These are phyloP conservation scores for Podiceps cristatus DNA, from an alignment of 2,113 vertebrate species.

Conservation along the genomic window DNA sequence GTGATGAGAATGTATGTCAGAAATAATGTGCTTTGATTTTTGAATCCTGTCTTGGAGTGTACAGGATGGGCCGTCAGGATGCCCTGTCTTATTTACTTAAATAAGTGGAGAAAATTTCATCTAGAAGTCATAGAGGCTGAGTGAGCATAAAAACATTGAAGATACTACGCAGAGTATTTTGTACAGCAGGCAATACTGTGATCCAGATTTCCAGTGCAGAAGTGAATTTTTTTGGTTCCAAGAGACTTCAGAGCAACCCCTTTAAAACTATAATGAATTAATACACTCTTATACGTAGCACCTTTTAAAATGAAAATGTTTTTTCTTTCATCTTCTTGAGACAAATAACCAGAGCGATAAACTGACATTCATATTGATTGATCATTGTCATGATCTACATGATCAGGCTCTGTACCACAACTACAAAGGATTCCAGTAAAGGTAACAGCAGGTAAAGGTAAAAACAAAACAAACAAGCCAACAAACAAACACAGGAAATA, in stretches of 20 bases:
- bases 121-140: not conserved
- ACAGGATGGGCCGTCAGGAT: not conserved
- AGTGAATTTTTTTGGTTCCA: not conserved
- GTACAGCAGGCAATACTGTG: not conserved
- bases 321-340: not conserved
- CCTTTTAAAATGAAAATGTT: not conserved
- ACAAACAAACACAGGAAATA: not conserved
- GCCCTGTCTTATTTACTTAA: not conserved
- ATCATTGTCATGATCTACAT: not conserved
- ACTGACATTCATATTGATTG: not conserved
- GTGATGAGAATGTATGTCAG: not conserved
- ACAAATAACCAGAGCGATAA: not conserved
- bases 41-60: not conserved
- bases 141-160: not conserved
- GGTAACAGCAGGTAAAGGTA: not conserved
- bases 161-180: not conserved
- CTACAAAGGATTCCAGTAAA: not conserved
- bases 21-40: not conserved
- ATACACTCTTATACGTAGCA: not conserved
- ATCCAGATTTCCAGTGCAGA: not conserved
- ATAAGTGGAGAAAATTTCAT: not conserved
- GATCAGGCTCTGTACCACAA: not conserved
- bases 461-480: not conserved
- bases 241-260: not conserved
- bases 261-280: not conserved